Evolutionary conservation across 64 coral and sea anemone species (phyloP).

Genomic region (Porites australiensis): DNA sequence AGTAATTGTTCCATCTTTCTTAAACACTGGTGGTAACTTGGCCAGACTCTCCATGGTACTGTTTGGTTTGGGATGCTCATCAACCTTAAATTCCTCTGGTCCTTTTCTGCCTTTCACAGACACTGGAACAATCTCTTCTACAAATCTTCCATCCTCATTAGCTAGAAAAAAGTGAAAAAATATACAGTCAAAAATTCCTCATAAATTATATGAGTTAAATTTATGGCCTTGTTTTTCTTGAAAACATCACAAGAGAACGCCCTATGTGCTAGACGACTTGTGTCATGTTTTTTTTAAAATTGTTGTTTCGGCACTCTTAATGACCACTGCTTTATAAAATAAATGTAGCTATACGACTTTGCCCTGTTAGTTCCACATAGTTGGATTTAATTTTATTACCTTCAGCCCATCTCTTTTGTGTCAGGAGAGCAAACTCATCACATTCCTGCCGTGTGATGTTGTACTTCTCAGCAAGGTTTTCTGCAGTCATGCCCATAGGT

Average conservation of each 20-base stretch:
- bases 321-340: no score
- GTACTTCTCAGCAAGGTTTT: constrained; percentile 98
- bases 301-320: no score
- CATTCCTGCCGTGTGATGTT: constrained; percentile 87
- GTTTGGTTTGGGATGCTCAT: constrained; percentile 92
- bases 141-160: constrained; percentile 82
- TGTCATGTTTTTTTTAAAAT: no score
- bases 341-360: no score
- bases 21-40: constrained; percentile 94
- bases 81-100: constrained; percentile 86
- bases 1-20: constrained; percentile 95
- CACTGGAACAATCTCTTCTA: constrained; percentile 91
- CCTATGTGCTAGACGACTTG: no score
- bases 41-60: constrained; percentile 79
- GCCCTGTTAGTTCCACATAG: no score
- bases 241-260: no score
- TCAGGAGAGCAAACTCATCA: constrained; percentile 89
- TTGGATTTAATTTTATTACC: constrained; percentile 42
- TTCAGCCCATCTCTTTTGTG: constrained; percentile 95
- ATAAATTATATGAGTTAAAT: no score
- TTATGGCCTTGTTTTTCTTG: no score
- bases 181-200: background rate
- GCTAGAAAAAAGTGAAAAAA: constrained; percentile 33
- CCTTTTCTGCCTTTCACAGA: constrained; percentile 92
- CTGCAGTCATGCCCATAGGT: constrained; percentile 96